A percentile compares a stretch with the other conserved stretches of the same genome.
These are phyloP conservation scores for Drosophila subquinaria DNA, from an alignment of 2,888 invertebrate genomes.

Conservation along the genomic window DNA sequence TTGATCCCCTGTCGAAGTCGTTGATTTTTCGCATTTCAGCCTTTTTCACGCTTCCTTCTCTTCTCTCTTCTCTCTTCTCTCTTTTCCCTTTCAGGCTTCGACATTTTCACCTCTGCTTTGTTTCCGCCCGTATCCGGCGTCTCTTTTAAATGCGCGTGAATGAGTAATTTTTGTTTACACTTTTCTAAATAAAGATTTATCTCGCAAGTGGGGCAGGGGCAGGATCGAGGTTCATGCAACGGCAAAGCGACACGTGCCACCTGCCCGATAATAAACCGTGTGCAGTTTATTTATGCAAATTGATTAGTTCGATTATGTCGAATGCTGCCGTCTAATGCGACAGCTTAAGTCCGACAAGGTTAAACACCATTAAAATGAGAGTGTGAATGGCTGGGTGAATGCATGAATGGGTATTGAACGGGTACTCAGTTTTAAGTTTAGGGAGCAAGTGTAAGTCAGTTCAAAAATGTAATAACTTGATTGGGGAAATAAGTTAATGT, in stretches of 20 bases:
- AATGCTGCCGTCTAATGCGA: constrained; percentile 33
- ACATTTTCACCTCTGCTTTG: constrained; percentile 41
- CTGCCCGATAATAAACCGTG: constrained; percentile 68
- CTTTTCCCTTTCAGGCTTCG: constrained; percentile 1
- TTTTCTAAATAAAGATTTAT: constrained; percentile 80
- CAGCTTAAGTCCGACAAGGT: constrained; percentile 21
- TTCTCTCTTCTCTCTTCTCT: neutral
- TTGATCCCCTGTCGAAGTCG: constrained; percentile 66
- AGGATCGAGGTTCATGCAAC: constrained; percentile 17
- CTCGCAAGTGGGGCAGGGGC: constrained; percentile 47
- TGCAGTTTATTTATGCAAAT: constrained; percentile 76
- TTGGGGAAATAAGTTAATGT: neutral
- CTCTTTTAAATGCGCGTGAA: constrained; percentile 67
- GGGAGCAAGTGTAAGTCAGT: neutral
- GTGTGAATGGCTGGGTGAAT: neutral
- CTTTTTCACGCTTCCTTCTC: constrained; percentile 63
- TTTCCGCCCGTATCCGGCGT: constrained; percentile 34
- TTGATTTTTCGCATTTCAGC: constrained; percentile 77
- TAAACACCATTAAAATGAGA: constrained; percentile 21
- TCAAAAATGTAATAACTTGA: too few species aligned
- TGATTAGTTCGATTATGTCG: constrained; percentile 75
- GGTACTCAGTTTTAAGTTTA: neutral
- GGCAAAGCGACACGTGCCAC: constrained; percentile 66
- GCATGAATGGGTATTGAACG: neutral
- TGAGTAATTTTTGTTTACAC: constrained; percentile 81